Percentiles rank a stretch among this genome's conserved stretches.
Evolutionary conservation across 92 coral and sea anemone genomes (phyloP).

Genomic region (Epizoanthus ramosus): DNA sequence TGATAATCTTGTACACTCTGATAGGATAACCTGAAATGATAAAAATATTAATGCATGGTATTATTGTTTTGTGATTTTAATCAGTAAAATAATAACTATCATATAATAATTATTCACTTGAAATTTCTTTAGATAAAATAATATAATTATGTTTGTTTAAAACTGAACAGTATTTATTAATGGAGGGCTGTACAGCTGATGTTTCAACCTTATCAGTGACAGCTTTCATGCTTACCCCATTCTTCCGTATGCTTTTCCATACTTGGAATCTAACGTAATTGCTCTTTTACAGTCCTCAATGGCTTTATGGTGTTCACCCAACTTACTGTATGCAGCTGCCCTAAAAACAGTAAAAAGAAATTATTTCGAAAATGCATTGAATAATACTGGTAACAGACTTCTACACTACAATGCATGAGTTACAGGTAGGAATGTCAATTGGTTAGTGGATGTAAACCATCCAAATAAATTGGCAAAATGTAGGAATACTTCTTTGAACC

Average conservation of each 20-base stretch:
- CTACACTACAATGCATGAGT: too few species aligned
- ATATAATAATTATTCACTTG: too few species aligned
- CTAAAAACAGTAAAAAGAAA: conserved; percentile 30
- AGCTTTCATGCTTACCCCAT: conserved; percentile 77
- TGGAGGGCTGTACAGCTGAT: too few species aligned
- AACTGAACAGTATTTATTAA: neutral
- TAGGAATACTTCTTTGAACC: too few species aligned
- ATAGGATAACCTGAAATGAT: conserved; percentile 74
- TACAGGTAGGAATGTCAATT: too few species aligned
- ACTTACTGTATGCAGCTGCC: conserved; percentile 94
- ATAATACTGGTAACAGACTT: neutral
- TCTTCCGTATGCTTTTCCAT: conserved; percentile 95
- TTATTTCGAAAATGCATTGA: neutral
- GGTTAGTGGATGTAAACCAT: too few species aligned
- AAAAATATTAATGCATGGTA: neutral
- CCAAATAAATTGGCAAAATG: neutral
- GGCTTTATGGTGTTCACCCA: conserved; percentile 83
- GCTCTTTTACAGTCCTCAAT: conserved; percentile 91
- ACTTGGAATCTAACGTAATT: conserved; percentile 80
- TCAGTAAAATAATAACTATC: too few species aligned
- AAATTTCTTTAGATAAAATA: too few species aligned
- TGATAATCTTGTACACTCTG: conserved; percentile 76
- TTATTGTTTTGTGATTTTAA: too few species aligned
- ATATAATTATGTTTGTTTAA: neutral
- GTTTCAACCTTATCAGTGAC: too few species aligned